A percentile compares a stretch with the other conserved stretches of the same genome.
phyloP scores from a whole-genome alignment of 2,888 invertebrate species.

The Drosophila maculinotata region DNA sequence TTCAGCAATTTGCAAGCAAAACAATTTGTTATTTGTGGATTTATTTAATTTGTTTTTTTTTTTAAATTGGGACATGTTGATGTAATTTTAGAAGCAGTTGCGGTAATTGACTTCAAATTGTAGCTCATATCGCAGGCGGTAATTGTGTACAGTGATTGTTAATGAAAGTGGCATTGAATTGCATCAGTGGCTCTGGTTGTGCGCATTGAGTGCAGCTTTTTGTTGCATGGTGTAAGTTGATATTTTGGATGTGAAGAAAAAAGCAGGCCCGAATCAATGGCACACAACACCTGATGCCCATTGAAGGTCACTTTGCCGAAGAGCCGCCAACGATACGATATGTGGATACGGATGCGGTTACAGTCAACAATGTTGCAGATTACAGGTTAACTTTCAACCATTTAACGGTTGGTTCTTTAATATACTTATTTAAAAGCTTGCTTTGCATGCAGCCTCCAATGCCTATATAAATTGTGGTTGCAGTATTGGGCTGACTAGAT shows the following conservation, averaged over 20 bases:
- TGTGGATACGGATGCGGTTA: neutral
- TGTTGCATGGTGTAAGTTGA: conserved; percentile 23
- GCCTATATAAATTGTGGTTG: conserved; percentile 44
- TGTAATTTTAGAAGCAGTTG: conserved; percentile 4
- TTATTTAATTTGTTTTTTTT: conserved; percentile 10
- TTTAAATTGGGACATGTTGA: conserved; percentile 4
- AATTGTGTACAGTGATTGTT: conserved; percentile 29
- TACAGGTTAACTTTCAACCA: conserved; percentile 6
- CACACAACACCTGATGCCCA: conserved; percentile 79
- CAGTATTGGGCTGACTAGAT: neutral
- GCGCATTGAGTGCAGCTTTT: conserved; percentile 70
- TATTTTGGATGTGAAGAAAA: conserved; percentile 32
- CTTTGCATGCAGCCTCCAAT: conserved; percentile 77
- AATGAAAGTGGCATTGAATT: conserved; percentile 76
- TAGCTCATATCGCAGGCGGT: conserved; percentile 42
- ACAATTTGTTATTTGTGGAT: conserved; percentile 16
- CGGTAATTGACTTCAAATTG: neutral
- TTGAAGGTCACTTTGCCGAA: conserved; percentile 72
- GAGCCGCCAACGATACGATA: conserved; percentile 47
- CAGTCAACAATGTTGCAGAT: conserved; percentile 12
- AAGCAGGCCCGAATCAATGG: conserved; percentile 62
- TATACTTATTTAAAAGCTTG: conserved; percentile 7
- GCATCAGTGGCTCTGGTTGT: conserved; percentile 83
- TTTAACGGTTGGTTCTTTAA: neutral
- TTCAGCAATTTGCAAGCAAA: conserved; percentile 72